A percentile compares a stretch with the other conserved stretches of the same genome.
Conservation (phyloP, 2,888 invertebrate species). For the Latrodectus hesperus region DNA sequence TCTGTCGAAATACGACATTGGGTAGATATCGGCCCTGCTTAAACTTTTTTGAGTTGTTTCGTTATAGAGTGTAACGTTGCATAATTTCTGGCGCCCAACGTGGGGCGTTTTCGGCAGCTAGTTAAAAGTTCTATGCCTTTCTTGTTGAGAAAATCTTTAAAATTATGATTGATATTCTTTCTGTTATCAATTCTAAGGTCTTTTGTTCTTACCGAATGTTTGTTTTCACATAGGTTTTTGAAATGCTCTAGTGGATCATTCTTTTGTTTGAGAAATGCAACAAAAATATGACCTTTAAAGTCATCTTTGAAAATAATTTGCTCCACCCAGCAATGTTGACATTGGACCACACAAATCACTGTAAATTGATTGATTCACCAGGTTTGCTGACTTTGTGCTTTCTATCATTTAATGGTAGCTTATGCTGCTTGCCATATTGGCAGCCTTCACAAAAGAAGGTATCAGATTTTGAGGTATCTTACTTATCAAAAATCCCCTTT, state of each 20-base stretch:
- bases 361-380: not conserved
- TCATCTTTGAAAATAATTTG: not conserved
- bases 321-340: not conserved
- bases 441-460: not conserved
- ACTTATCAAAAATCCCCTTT: not conserved
- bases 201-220: not conserved
- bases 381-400: not conserved
- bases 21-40: too few species aligned
- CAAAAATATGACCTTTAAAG: not conserved
- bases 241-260: not conserved
- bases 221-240: not conserved
- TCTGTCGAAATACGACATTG: too few species aligned
- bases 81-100: too few species aligned
- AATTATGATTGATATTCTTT: not conserved
- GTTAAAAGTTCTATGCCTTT: constrained; percentile 16
- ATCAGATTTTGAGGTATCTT: not conserved
- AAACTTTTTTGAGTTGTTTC: too few species aligned
- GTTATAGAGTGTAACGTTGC: constrained; percentile 70
- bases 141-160: not conserved
- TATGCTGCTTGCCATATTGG: not conserved
- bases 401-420: not conserved
- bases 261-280: not conserved
- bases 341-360: not conserved
- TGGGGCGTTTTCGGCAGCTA: too few species aligned
- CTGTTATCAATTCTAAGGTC: not conserved